Evolutionary conservation across 1,140 invertebrate species (phyloP), one percentile per base, ranked within the genome.

Genomic region (Coptotermes formosanus): DNA sequence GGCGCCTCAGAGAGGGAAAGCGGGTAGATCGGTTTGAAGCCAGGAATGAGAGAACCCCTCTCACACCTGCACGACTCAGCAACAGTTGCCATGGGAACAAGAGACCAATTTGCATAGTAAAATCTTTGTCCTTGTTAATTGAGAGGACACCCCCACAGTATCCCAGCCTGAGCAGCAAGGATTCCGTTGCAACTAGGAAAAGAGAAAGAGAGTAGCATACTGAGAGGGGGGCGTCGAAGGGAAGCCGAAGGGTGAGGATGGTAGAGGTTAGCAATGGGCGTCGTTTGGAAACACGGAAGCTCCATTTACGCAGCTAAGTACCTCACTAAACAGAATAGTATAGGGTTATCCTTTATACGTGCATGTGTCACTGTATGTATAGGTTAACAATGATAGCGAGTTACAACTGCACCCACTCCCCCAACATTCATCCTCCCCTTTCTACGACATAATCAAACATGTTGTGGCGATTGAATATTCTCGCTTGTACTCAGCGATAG

Each of bases 21-120:
- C 59, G 21, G 21, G 59, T 64, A 23, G 59, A 64, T 19, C 14
- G 64, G 64, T n/a, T 30, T 75, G 64, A 75, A 75, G 64, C 64
- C 64, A 75, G 25, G 64, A 30, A 30, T 6, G 59, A 23, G 19
- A 55, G 25, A 75, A 75, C 83, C 52, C 83, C 83, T 52, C 83
- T 84, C 48, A 52, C 83, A 84, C 83, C 83, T 84, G 83, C 44
- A 84, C 14, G 43, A 75, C 64, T 75, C 64, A 84, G 83, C 83
- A 84, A 52, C 83, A 52, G 83, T 84, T 52, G 6, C 83, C 83
- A 84, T 84, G 45, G 83, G 44, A 84, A 84, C 83, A 32, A 84
- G 83, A 52, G 83, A 84, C 83, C 83, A 84, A 84, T 84, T 84
- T 84, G 83, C 83, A 84, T 84, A 84, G 83, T 84, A 84, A 84